Conservation (phyloP, 2,113 vertebrate genomes). For the Xiphophorus couchianus region DNA sequence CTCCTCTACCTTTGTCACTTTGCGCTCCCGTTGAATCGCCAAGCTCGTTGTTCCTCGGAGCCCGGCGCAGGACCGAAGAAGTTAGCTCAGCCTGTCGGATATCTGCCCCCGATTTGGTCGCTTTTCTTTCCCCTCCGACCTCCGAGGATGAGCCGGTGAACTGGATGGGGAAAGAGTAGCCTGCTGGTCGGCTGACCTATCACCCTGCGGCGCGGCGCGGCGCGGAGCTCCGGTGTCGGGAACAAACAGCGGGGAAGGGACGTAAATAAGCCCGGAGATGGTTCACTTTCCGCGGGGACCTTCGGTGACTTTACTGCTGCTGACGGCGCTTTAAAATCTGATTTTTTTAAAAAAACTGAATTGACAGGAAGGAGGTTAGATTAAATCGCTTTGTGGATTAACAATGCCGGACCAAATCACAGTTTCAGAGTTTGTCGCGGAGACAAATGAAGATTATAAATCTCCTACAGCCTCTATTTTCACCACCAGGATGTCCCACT, state of each 20-base stretch:
- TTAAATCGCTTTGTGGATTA: slow-evolving; percentile 29
- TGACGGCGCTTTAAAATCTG: slow-evolving; percentile 36
- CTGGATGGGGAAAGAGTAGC: slow-evolving; percentile 15
- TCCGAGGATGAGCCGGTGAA: background rate
- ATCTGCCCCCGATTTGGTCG: background rate
- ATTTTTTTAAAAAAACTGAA: background rate
- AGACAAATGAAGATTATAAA: slow-evolving; percentile 99
- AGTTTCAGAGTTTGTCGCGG: slow-evolving; percentile 96
- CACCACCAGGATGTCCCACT: slow-evolving; percentile 97
- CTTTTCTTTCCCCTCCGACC: background rate
- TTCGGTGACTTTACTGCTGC: slow-evolving; percentile 33
- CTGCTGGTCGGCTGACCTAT: slow-evolving; percentile 18
- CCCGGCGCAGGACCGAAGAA: slow-evolving; percentile 35
- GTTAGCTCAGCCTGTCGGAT: slow-evolving; percentile 8
- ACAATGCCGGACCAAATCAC: slow-evolving; percentile 97
- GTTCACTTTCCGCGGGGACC: slow-evolving; percentile 45
- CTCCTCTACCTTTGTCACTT: slow-evolving; percentile 83
- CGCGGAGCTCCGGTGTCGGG: slow-evolving; percentile 13
- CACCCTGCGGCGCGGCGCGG: slow-evolving; percentile 47
- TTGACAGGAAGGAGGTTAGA: slow-evolving; percentile 8
- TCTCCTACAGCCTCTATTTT: slow-evolving; percentile 97
- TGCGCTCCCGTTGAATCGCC: slow-evolving; percentile 75
- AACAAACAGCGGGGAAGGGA: slow-evolving; percentile 42
- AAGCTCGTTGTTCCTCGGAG: slow-evolving; percentile 62
- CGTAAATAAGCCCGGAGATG: slow-evolving; percentile 67